phyloP scores from a whole-genome alignment of 2,888 invertebrate species.

The Diadromus collaris region DNA sequence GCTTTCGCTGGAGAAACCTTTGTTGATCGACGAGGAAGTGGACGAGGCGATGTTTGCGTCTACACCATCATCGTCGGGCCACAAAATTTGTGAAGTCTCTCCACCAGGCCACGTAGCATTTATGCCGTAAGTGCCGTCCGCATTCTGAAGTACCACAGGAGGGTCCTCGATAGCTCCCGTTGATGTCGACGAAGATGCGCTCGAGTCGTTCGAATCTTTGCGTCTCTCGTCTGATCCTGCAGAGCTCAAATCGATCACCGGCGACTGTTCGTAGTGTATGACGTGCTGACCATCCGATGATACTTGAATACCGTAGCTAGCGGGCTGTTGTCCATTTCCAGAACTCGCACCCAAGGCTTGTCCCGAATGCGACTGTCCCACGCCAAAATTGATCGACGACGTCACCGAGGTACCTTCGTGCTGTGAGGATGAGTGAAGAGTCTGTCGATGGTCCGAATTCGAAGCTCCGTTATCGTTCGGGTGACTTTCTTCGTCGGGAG shows the following conservation, averaged over 20 bases:
- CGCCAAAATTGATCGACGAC: conserved; percentile 3
- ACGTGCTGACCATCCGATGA: conserved; percentile 62
- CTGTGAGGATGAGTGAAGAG: conserved; percentile 43
- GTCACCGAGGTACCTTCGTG: conserved; percentile 34
- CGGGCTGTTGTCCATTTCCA: conserved; percentile 37
- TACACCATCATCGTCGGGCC: conserved; percentile 35
- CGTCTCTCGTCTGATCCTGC: conserved; percentile 35
- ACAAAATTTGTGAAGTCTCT: conserved; percentile 36
- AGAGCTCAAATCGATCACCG: conserved; percentile 83
- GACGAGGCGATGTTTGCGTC: conserved; percentile 25
- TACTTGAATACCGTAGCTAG: conserved; percentile 48
- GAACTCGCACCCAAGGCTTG: conserved; percentile 27
- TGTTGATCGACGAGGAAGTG: conserved; percentile 16
- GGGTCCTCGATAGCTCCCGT: conserved; percentile 48
- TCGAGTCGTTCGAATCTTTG: conserved; percentile 57
- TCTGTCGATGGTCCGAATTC: conserved; percentile 42
- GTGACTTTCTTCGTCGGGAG: conserved; percentile 34
- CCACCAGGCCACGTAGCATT: conserved; percentile 52
- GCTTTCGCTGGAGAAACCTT: conserved; percentile 30
- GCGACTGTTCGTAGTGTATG: conserved; percentile 86
- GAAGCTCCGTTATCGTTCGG: conserved; percentile 34
- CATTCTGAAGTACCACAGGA: conserved; percentile 60
- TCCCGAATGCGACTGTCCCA: conserved; percentile 17
- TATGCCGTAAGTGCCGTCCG: conserved; percentile 62
- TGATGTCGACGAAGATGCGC: conserved; percentile 54